A percentile compares a stretch with the other conserved stretches of the same genome.
phyloP scores from a whole-genome alignment of 1,140 invertebrate genomes.

The Drosophila tristis region DNA sequence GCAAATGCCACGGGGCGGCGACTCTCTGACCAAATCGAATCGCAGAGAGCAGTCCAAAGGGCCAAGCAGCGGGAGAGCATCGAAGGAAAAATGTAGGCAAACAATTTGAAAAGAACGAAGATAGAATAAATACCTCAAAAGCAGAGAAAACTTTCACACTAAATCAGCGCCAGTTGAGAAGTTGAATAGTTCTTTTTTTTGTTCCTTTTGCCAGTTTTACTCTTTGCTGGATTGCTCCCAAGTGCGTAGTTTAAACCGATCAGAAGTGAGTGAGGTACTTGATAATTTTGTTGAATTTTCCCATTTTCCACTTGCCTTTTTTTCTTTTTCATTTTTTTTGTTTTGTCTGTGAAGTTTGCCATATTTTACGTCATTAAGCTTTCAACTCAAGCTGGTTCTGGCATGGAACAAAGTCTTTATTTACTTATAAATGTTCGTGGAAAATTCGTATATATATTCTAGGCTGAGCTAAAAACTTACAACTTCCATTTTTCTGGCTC shows the following conservation, averaged over 20 bases:
- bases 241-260: conserved; percentile 73
- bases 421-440: conserved; percentile 54
- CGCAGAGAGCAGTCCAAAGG: neutral
- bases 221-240: conserved; percentile 66
- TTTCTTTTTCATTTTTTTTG: neutral
- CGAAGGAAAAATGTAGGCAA: conserved; percentile 6
- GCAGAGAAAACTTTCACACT: conserved; percentile 72
- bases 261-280: conserved; percentile 67
- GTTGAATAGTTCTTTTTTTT: conserved; percentile 57
- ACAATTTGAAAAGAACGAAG: conserved; percentile 13
- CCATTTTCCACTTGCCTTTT: conserved; percentile 1
- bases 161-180: conserved; percentile 72
- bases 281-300: conserved; percentile 46
- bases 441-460: conserved; percentile 29
- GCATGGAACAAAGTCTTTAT: conserved; percentile 47
- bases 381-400: conserved; percentile 44
- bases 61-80: conserved; percentile 24
- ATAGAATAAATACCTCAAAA: conserved; percentile 55
- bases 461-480: conserved; percentile 36
- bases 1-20: conserved; percentile 46
- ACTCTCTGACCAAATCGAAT: conserved; percentile 54
- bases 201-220: neutral
- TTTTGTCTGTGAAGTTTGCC: conserved; percentile 52
- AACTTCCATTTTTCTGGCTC: conserved; percentile 50
- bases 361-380: conserved; percentile 77